A percentile compares a stretch with the other conserved stretches of the same genome.
These are phyloP conservation scores for Atta colombica DNA, from an alignment of 1,140 invertebrate genomes.

Conservation along the genomic window DNA sequence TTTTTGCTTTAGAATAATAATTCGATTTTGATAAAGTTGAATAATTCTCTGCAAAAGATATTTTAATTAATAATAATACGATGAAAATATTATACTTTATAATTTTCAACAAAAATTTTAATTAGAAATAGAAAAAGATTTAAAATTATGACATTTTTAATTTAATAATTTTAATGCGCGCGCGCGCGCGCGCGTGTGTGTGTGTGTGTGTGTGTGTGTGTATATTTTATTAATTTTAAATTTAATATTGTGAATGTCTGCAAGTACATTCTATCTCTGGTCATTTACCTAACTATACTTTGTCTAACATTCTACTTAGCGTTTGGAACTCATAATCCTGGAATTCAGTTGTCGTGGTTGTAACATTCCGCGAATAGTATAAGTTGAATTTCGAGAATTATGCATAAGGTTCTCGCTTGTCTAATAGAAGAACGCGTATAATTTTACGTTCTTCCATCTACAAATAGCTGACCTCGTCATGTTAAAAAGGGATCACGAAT, in stretches of 20 bases:
- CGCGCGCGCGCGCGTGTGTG: too few species aligned
- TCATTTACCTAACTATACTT: constrained; percentile 26
- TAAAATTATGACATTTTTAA: constrained; percentile 8
- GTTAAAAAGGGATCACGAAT: constrained; percentile 23
- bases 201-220: too few species aligned
- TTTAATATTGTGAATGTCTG: background rate
- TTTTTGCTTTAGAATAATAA: background rate
- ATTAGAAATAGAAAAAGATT: background rate
- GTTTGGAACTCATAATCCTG: constrained; percentile 28
- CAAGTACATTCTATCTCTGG: constrained; percentile 19
- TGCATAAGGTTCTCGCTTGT: constrained; percentile 6
- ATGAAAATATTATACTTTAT: background rate
- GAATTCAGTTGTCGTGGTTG: constrained; percentile 20
- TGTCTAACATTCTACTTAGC: constrained; percentile 35
- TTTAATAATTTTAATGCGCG: background rate
- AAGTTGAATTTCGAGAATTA: constrained; percentile 42
- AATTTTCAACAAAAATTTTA: background rate
- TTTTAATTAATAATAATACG: background rate
- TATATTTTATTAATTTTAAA: background rate
- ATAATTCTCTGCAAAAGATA: background rate
- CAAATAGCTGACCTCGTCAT: constrained; percentile 50
- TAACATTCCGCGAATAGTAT: constrained; percentile 26
- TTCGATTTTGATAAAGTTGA: background rate
- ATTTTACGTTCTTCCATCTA: constrained; percentile 2
- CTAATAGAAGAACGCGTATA: constrained; percentile 25